phyloP scores from a whole-genome alignment of 2,797 vertebrate species.

The Microhierax caerulescens region DNA sequence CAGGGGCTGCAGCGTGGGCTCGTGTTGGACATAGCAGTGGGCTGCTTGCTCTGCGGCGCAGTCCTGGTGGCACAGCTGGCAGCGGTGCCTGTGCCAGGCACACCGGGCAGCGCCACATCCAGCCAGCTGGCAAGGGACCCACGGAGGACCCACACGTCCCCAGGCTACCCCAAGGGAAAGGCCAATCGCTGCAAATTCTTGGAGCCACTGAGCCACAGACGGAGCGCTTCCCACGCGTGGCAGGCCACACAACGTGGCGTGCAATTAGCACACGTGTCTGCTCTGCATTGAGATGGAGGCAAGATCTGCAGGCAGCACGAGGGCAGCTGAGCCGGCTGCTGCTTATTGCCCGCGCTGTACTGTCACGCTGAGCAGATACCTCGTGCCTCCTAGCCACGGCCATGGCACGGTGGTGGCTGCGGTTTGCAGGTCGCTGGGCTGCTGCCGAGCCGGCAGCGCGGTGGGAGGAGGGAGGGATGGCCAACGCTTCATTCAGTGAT shows the following conservation, averaged over 20 bases:
- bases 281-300: neutral
- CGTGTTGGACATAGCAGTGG: neutral
- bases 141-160: rapidly evolving
- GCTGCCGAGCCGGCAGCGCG: neutral
- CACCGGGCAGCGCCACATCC: rapidly evolving
- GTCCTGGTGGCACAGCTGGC: neutral
- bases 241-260: rapidly evolving
- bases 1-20: neutral
- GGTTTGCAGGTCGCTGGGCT: neutral
- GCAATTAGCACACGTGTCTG: rapidly evolving
- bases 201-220: neutral
- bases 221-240: rapidly evolving
- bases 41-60: neutral
- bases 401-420: neutral
- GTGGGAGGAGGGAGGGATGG: constrained; percentile 28
- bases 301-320: rapidly evolving
- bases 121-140: rapidly evolving
- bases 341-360: neutral
- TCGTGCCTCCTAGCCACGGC: neutral
- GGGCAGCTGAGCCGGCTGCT: neutral
- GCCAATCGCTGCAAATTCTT: neutral
- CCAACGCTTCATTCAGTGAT: constrained; percentile 56
- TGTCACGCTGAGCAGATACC: neutral
- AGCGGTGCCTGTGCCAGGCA: rapidly evolving
- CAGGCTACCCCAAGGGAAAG: neutral